Evolutionary conservation across 2,113 vertebrate genomes (phyloP).

Genomic region (Chaetorhynchus papuensis): DNA sequence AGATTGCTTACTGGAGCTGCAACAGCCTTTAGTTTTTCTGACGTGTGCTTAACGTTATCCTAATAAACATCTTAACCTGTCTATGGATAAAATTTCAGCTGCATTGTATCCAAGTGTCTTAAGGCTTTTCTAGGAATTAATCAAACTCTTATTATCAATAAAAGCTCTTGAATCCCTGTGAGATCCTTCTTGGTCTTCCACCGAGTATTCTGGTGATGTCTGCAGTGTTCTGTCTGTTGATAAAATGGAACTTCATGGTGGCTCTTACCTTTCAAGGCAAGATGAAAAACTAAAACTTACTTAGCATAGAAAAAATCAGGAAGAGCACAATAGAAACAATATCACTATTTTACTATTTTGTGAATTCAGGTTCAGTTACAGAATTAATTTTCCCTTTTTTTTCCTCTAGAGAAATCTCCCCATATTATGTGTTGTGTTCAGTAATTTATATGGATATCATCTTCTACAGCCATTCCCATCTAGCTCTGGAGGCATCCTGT

Average conservation of each 20-base stretch:
- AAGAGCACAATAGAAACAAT: not conserved
- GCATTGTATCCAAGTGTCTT: not conserved
- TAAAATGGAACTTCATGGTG: not conserved
- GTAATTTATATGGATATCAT: not conserved
- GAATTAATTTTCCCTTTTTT: not conserved
- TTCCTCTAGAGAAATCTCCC: not conserved
- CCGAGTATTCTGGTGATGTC: not conserved
- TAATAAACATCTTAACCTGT: not conserved
- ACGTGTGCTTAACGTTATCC: not conserved
- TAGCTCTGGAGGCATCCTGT: not conserved
- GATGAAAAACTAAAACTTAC: not conserved
- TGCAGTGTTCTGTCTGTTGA: not conserved
- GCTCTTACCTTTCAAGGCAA: not conserved
- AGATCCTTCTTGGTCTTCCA: not conserved
- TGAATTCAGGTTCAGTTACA: not conserved
- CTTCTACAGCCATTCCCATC: not conserved
- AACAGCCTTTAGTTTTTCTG: not conserved
- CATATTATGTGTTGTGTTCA: not conserved
- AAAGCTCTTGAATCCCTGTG: not conserved
- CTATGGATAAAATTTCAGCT: not conserved
- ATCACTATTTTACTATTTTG: not conserved
- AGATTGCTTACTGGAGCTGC: not conserved
- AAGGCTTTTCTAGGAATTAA: not conserved
- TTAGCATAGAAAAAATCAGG: not conserved
- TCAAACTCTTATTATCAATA: not conserved